Evolutionary conservation across 2,797 vertebrate genomes (phyloP).

Genomic region (Allobates femoralis): DNA sequence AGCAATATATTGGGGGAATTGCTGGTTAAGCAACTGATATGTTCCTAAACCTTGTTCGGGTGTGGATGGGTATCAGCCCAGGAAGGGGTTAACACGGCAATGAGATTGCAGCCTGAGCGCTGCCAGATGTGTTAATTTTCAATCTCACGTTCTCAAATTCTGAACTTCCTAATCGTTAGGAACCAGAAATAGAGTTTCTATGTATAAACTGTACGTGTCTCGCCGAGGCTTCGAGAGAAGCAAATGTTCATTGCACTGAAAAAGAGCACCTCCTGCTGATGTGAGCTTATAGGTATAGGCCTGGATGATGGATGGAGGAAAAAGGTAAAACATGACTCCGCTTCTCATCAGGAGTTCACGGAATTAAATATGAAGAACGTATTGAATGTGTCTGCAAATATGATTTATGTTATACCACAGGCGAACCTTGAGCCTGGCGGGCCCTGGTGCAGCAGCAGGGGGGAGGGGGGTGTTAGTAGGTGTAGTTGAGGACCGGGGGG

Average conservation of each 20-base stretch:
- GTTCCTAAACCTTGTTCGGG: not conserved
- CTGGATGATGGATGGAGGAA: too few relatives aligned
- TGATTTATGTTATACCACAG: too few relatives aligned
- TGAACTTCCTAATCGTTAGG: slow-evolving; percentile 31
- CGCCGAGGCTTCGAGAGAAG: not conserved
- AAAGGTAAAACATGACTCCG: too few relatives aligned
- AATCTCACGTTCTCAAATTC: slow-evolving; percentile 19
- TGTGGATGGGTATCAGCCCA: not conserved
- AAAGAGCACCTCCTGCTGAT: not conserved
- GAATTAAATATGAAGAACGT: too few relatives aligned
- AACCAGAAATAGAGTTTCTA: slow-evolving; percentile 46
- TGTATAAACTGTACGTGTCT: slow-evolving; percentile 20
- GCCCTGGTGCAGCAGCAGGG: too few relatives aligned
- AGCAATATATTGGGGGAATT: too few relatives aligned
- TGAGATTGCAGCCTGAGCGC: not conserved
- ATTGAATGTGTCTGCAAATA: too few relatives aligned
- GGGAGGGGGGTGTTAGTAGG: too few relatives aligned
- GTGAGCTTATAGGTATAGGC: not conserved
- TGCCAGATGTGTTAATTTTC: slow-evolving; percentile 44
- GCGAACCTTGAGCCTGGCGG: too few relatives aligned
- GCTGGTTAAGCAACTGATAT: not conserved
- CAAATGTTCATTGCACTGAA: not conserved
- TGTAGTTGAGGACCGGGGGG: too few relatives aligned
- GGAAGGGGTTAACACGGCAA: not conserved
- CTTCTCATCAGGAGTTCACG: too few relatives aligned